Conservation (phyloP, 2,797 vertebrate species). For the Micrastur ruficollis region DNA sequence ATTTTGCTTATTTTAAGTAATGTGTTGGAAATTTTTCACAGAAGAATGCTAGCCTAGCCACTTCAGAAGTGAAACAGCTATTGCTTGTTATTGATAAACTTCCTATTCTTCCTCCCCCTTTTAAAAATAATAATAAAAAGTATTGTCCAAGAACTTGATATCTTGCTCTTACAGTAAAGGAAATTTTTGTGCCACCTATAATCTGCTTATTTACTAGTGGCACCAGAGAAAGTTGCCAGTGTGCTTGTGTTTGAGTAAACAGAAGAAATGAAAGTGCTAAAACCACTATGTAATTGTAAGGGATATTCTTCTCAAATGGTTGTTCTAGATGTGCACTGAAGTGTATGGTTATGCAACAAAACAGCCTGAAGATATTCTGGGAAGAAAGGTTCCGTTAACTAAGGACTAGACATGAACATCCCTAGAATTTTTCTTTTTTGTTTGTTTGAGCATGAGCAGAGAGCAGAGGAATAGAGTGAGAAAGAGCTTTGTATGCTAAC, state of each 20-base stretch:
- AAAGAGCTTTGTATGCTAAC: neutral
- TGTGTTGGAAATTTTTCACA: neutral
- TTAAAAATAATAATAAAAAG: neutral
- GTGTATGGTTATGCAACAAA: neutral
- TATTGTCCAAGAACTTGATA: neutral
- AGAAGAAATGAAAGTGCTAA: neutral
- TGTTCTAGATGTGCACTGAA: neutral
- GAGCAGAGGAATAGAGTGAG: neutral
- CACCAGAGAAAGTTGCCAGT: neutral
- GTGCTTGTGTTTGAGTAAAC: neutral
- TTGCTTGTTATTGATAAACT: neutral
- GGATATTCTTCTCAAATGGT: neutral
- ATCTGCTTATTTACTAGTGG: neutral
- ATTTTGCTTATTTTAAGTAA: neutral
- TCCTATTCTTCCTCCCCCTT: neutral
- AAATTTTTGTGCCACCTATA: neutral
- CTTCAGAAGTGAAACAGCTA: neutral
- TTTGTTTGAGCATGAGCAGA: neutral
- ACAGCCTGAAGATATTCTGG: neutral
- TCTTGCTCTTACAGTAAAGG: neutral
- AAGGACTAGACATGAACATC: neutral
- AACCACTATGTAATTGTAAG: neutral
- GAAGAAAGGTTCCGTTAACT: neutral
- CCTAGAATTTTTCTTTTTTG: neutral
- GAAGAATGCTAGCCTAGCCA: neutral